Conservation (phyloP, 2,888 invertebrate species). For the Ormyrus rosae region DNA sequence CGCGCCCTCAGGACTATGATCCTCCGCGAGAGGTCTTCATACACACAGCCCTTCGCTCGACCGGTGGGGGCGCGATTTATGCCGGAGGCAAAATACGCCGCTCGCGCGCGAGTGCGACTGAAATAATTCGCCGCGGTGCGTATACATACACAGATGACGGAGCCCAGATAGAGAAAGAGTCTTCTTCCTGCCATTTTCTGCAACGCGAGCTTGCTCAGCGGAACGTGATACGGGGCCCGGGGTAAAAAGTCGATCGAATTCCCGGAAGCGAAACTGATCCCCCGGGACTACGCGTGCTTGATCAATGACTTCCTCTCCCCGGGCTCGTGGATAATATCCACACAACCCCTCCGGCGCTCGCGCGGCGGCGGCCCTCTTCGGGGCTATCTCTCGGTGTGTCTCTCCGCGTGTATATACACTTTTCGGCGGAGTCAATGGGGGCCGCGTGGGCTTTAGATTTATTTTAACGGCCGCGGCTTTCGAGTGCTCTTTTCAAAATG, state of each 20-base stretch:
- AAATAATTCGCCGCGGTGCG: too few relatives aligned
- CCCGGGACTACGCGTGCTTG: constrained; percentile 53
- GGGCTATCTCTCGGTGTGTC: not conserved
- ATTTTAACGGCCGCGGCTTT: constrained; percentile 23
- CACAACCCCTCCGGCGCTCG: constrained; percentile 1
- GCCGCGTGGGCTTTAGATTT: constrained; percentile 31
- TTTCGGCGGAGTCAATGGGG: constrained; percentile 32
- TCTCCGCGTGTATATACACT: not conserved
- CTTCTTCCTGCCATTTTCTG: constrained; percentile 53
- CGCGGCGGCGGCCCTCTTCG: not conserved
- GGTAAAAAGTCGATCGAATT: constrained; percentile 66
- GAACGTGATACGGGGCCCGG: constrained; percentile 55
- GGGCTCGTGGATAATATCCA: constrained; percentile 50
- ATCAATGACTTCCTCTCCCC: constrained; percentile 57
- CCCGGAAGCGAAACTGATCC: constrained; percentile 68
- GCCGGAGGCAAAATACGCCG: too few relatives aligned
- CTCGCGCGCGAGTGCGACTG: too few relatives aligned
- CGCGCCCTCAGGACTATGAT: constrained; percentile 3
- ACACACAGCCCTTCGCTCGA: too few relatives aligned
- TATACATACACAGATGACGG: not conserved
- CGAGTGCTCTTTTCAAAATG: constrained; percentile 4
- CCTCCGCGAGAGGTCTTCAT: constrained; percentile 17
- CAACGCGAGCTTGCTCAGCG: constrained; percentile 56
- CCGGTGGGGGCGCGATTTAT: too few relatives aligned
- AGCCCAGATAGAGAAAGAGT: constrained; percentile 8